A percentile compares a stretch with the other conserved stretches of the same genome.
These are phyloP conservation scores for Paradoxurus hermaphroditus DNA, from an alignment of 2,113 vertebrate genomes.

Conservation along the genomic window DNA sequence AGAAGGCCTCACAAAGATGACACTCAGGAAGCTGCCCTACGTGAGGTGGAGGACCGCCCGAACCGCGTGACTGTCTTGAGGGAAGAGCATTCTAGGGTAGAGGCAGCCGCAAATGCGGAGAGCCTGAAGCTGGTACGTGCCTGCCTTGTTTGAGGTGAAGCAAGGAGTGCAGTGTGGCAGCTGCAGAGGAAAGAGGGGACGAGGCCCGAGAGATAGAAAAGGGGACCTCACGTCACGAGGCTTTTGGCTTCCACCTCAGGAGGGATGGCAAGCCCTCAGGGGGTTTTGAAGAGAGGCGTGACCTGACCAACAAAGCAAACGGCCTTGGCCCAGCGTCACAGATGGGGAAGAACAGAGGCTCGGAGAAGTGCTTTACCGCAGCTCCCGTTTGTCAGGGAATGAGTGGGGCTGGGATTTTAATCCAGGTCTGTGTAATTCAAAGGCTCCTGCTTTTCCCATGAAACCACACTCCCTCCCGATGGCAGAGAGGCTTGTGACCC, in stretches of 20 bases:
- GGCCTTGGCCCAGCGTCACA: background rate
- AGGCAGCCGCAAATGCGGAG: background rate
- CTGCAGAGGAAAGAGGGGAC: background rate
- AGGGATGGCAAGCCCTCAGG: background rate
- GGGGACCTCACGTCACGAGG: background rate
- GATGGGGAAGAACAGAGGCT: background rate
- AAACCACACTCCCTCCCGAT: background rate
- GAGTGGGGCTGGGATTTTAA: background rate
- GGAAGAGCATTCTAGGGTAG: background rate
- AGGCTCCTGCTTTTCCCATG: background rate
- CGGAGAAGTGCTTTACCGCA: conserved; percentile 5
- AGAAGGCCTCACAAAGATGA: background rate
- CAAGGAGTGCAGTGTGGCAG: background rate
- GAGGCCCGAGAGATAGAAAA: background rate
- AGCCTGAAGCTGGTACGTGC: background rate
- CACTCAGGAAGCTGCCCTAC: background rate
- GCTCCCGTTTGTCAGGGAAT: background rate
- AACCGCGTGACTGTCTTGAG: background rate
- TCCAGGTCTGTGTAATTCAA: background rate
- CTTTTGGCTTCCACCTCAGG: background rate
- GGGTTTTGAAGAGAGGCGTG: background rate
- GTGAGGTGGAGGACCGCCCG: background rate
- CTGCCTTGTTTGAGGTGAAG: background rate
- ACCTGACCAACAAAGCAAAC: background rate
- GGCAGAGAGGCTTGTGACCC: background rate